A percentile compares a stretch with the other conserved stretches of the same genome.
Conservation (phyloP, 2,797 vertebrate species). For the Acridotheres tristis region DNA sequence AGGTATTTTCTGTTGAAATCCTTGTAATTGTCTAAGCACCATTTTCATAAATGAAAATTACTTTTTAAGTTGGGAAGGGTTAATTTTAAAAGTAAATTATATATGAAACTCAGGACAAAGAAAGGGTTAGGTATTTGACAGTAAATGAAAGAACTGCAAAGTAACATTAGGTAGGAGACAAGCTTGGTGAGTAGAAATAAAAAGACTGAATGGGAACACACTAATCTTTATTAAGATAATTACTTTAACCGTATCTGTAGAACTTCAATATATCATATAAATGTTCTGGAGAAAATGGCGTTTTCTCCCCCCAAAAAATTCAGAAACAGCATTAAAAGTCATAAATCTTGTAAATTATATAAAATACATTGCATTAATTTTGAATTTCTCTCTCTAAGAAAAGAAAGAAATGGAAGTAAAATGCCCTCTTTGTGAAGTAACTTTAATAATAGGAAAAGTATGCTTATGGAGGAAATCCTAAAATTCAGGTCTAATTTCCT, state of each 20-base stretch:
- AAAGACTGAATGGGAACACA: neutral
- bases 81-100: neutral
- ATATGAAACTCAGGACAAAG: neutral
- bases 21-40: neutral
- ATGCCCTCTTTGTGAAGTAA: neutral
- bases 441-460: neutral
- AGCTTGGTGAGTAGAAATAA: neutral
- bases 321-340: neutral
- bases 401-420: neutral
- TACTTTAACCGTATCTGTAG: neutral
- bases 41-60: neutral
- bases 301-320: neutral
- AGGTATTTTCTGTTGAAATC: neutral
- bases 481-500: neutral
- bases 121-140: neutral
- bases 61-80: neutral
- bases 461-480: neutral
- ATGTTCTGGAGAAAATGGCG: neutral
- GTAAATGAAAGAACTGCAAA: neutral
- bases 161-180: neutral
- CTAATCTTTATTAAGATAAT: neutral
- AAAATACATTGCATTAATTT: neutral
- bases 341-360: neutral
- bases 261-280: neutral
- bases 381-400: neutral